These are phyloP conservation scores for Emys orbicularis DNA, from an alignment of 2,797 vertebrate genomes.

Conservation along the genomic window DNA sequence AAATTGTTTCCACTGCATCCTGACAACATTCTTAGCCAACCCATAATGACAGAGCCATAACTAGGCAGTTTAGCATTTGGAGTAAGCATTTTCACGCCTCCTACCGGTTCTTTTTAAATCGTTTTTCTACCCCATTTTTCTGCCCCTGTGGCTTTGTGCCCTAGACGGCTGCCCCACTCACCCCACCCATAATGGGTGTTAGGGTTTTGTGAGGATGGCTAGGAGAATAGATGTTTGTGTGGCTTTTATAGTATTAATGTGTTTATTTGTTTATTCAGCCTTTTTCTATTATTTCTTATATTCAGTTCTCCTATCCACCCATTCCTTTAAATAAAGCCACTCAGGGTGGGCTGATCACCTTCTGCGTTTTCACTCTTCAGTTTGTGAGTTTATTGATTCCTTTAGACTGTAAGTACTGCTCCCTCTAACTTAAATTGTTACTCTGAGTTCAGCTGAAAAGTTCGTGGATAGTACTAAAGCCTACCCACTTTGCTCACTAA, in stretches of 20 bases:
- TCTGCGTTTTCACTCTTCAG: background rate
- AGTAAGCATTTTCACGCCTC: background rate
- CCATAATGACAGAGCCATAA: background rate
- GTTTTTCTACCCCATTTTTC: background rate
- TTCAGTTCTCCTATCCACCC: background rate
- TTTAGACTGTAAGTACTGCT: background rate
- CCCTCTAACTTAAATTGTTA: background rate
- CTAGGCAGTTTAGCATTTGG: background rate
- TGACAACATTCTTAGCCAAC: background rate
- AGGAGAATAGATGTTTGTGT: background rate
- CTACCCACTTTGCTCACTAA: background rate
- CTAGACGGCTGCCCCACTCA: background rate
- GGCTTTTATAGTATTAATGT: background rate
- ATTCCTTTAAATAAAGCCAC: background rate
- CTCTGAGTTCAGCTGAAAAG: background rate
- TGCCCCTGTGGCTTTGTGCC: no score
- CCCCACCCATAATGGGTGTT: background rate
- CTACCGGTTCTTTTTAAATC: background rate
- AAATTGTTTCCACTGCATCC: background rate
- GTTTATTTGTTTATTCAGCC: background rate
- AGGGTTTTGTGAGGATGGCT: background rate
- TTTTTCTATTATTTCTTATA: background rate
- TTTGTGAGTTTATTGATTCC: background rate
- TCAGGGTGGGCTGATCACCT: background rate
- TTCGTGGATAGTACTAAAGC: background rate